These are phyloP conservation scores for Urocolius indicus DNA, from an alignment of 2,113 vertebrate species.

Conservation along the genomic window DNA sequence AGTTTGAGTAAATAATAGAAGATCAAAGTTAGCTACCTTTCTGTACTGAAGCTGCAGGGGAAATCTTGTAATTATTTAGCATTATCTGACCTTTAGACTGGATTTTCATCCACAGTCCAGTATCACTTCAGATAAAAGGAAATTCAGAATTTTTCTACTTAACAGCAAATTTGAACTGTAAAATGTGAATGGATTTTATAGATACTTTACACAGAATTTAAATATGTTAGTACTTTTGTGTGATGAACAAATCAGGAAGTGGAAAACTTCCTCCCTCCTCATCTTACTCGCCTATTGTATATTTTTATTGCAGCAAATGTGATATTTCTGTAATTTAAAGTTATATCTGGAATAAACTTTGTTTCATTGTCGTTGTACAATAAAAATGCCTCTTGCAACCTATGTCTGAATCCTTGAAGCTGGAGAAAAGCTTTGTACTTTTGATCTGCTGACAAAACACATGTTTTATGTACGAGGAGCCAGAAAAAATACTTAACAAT, in stretches of 20 bases:
- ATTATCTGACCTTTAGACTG: background rate
- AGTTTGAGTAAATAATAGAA: slow-evolving; percentile 41
- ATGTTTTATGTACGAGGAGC: background rate
- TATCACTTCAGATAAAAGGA: background rate
- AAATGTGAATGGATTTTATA: background rate
- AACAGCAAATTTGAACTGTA: background rate
- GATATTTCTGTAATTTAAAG: background rate
- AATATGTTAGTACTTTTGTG: background rate
- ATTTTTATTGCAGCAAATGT: background rate
- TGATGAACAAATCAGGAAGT: background rate
- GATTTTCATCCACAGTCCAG: background rate
- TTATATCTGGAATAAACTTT: background rate
- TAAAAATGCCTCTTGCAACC: background rate
- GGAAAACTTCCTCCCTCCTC: background rate
- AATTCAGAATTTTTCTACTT: background rate
- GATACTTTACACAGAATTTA: background rate
- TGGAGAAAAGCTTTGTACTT: background rate
- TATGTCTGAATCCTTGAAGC: background rate
- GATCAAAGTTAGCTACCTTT: slow-evolving; percentile 48
- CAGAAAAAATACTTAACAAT: background rate
- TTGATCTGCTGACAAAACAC: background rate
- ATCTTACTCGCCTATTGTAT: background rate
- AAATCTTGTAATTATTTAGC: background rate
- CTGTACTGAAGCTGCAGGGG: background rate
- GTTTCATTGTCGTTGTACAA: background rate